These are phyloP conservation scores for Zoanthus sociatus DNA, from an alignment of 92 coral and sea anemone species.

Conservation along the genomic window DNA sequence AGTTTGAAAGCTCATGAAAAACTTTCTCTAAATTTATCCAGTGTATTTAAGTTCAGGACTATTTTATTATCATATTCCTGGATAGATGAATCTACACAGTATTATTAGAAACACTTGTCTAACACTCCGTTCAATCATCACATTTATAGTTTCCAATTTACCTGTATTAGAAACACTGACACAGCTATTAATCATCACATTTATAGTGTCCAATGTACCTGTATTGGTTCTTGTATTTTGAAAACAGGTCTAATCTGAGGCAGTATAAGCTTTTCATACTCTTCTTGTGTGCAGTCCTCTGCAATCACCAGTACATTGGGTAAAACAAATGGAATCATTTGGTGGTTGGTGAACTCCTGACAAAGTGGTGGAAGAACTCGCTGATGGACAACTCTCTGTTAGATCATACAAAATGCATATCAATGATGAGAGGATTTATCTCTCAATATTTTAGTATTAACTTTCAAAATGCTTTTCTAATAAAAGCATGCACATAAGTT, in stretches of 20 bases:
- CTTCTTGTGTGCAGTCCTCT: slow-evolving; percentile 88
- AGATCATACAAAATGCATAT: neutral
- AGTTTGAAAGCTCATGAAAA: no score
- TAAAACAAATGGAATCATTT: slow-evolving; percentile 93
- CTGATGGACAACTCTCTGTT: slow-evolving; percentile 91
- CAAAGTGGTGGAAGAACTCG: slow-evolving; percentile 95
- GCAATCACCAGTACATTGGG: slow-evolving; percentile 94
- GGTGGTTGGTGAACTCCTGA: slow-evolving; percentile 88
- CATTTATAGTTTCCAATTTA: neutral
- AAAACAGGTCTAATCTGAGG: slow-evolving; percentile 96
- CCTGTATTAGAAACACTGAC: slow-evolving; percentile 76
- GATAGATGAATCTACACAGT: no score
- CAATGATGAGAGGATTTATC: neutral
- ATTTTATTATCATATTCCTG: no score
- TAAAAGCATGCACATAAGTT: no score
- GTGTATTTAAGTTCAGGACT: no score
- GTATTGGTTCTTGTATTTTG: slow-evolving; percentile 94
- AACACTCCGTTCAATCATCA: neutral
- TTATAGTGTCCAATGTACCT: slow-evolving; percentile 55
- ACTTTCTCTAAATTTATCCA: no score
- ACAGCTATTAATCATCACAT: no score
- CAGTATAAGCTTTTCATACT: slow-evolving; percentile 72
- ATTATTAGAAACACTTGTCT: neutral
- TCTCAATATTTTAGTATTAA: neutral
- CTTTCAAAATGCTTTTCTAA: neutral